Conservation (phyloP, 2,113 vertebrate species). For the Oplegnathus fasciatus region DNA sequence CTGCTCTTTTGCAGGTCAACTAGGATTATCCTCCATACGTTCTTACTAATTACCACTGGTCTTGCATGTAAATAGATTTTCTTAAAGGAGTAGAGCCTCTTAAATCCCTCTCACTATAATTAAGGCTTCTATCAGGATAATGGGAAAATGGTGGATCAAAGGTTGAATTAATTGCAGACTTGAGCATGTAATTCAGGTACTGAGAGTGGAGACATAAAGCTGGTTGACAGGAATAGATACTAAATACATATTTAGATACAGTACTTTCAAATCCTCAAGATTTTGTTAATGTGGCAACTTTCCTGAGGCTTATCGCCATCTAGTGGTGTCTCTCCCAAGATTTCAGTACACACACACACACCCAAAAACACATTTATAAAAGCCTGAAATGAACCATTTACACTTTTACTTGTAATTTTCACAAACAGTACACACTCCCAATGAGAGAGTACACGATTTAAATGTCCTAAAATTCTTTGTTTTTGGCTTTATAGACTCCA, state of each 20-base stretch:
- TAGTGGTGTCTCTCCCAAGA: slow-evolving; percentile 56
- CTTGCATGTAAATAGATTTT: slow-evolving; percentile 71
- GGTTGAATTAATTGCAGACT: slow-evolving; percentile 74
- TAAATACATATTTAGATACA: not conserved
- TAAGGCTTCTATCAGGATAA: slow-evolving; percentile 78
- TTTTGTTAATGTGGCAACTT: slow-evolving; percentile 13
- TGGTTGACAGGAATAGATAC: not conserved
- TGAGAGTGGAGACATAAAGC: slow-evolving; percentile 14
- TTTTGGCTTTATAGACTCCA: not conserved
- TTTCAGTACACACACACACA: not conserved
- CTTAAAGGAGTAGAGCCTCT: slow-evolving; percentile 77
- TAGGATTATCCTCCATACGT: slow-evolving; percentile 70
- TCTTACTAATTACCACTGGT: slow-evolving; percentile 75
- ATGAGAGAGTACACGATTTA: not conserved
- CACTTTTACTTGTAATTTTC: not conserved
- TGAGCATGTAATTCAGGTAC: slow-evolving; percentile 64
- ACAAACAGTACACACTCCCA: not conserved
- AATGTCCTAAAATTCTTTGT: not conserved
- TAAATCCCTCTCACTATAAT: slow-evolving; percentile 80
- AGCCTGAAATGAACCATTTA: not conserved
- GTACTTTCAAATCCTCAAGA: not conserved
- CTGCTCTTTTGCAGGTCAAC: slow-evolving; percentile 56
- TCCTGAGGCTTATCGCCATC: slow-evolving; percentile 52
- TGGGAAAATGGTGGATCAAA: slow-evolving; percentile 76
- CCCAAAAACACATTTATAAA: not conserved